Base-by-base conservation (phyloP, 37 sponge, comb jelly and placozoan species). In the Haliclona indistincta region DNA sequence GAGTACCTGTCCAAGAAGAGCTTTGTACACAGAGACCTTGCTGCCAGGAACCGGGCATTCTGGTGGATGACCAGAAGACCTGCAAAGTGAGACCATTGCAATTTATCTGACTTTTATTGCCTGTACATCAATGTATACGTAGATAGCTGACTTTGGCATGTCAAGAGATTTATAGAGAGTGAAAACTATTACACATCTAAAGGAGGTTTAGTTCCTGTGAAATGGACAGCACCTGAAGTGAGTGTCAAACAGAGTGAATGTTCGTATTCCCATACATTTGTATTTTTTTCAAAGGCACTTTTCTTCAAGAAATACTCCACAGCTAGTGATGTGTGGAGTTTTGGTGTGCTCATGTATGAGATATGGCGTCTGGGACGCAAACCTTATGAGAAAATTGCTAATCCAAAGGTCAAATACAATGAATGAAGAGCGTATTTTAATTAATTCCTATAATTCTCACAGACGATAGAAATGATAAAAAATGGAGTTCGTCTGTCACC, bases 141-240 rank as follows among this genome's bases (percentile, higher is more conserved):
- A 85, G 79, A 71, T 85, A 64, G 75, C 79, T 64, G 86, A 85
- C 51, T 85, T 85, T 78, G 86, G 86, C 40, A 85, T 85, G 86
- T 63, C 79, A 8, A 52, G 86, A 56, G 54, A 79, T 41, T 42
- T 84, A n/a, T n/a, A 4, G 2, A 43, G 17, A 74, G 78, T 17
- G 74, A 72, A 11, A 64, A 36, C 17, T 85, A 85, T 39, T 85
- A 85, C 56, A 61, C 62, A 0, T 68, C 84, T 23, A 19, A 53
- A 36, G 73, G 64, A 53, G 74, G 74, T 26, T 64, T 36, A 4
- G 64, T 85, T 15, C 86, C 86, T 20, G 56, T 85, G 19, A 85
- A 85, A 49, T 85, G 86, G 86, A 85, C 79, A n/a, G 79, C 86
- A 41, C 86, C 86, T 42, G 86, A 85, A 77, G 84, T 76, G 1